Base-by-base conservation (phyloP, 2,113 vertebrate genomes). In the Menidia beryllina region DNA sequence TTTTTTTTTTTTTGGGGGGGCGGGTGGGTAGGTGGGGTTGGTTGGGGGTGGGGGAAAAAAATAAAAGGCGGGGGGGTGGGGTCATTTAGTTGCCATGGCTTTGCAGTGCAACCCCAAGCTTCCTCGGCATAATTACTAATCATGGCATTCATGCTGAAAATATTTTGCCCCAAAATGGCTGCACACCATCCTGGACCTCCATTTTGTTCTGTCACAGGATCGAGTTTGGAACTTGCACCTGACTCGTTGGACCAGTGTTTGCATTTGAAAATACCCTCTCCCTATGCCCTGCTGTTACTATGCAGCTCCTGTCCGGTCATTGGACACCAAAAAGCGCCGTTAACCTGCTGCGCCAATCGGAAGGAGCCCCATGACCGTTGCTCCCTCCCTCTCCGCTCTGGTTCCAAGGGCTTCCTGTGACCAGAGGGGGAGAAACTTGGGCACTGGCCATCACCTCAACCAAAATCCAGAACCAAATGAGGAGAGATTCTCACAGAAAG, bases 141-240 rank as follows among this genome's bases (percentile, higher is more conserved):
- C 68, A 70, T 84, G 79, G 81, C 86, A 82, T 27, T 21, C 70
- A 47, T 38, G 49, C 56, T 79, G 74, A 75, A 87, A 89, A 90
- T 84, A 84, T 88, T 79, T 86, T 72, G 74, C 81, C 75, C 81
- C 82, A 89, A 92, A 91, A 92, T 92, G 89, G 91, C 89, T 89
- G 86, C 77, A 39, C 45, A 69, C 63, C 77, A 79, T 72, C 53
- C 75, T 63, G 17, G 66, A 72, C 88, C 84, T 86, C 89, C 91
- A 91, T 91, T 92, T 90, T 91, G 89, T 91, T 83, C 80, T 77
- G 78, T 80, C 59, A 57, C 77, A 74, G 72, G 82, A 88, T 82
- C 24, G 53, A 83, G 81, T 64, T 77, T 90, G 88, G 88, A 87
- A 84, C 79, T 69, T 49, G 87, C 90, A 88, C 86, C 86, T 89